phyloP scores from a whole-genome alignment of 2,113 vertebrate genomes.

The Bostrychus sinensis region DNA sequence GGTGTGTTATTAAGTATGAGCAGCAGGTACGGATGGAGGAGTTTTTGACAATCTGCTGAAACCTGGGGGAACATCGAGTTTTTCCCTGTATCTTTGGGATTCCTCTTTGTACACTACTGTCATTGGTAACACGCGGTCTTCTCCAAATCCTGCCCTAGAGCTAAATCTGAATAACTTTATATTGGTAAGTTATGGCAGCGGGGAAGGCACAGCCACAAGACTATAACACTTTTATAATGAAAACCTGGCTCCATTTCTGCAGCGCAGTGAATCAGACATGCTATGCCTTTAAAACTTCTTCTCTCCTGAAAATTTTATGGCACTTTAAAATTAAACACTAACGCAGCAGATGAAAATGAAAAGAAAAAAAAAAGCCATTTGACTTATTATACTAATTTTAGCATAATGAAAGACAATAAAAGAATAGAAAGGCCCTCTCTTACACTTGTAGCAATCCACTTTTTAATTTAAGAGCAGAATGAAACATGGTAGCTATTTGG shows the following conservation, averaged over 20 bases:
- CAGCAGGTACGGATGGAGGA: slow-evolving; percentile 15
- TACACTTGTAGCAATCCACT: background rate
- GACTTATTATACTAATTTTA: background rate
- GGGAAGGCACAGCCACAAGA: slow-evolving; percentile 6
- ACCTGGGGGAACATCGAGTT: slow-evolving; percentile 11
- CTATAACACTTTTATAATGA: slow-evolving; percentile 4
- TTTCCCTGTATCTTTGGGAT: slow-evolving; percentile 6
- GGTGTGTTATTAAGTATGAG: slow-evolving; percentile 18
- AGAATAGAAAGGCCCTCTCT: no score
- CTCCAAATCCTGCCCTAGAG: slow-evolving; percentile 31
- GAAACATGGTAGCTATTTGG: background rate
- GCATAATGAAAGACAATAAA: background rate
- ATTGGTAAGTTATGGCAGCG: slow-evolving; percentile 20
- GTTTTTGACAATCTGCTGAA: slow-evolving; percentile 27
- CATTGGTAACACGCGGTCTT: slow-evolving; percentile 19
- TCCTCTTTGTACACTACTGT: slow-evolving; percentile 9
- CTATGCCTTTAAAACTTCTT: no score
- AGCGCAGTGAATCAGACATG: background rate
- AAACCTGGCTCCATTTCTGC: slow-evolving; percentile 18
- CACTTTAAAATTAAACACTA: background rate
- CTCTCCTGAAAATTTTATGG: background rate
- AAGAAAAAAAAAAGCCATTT: background rate
- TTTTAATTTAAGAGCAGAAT: background rate
- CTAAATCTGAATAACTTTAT: slow-evolving; percentile 21
- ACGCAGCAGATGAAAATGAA: background rate